Conservation (phyloP, 2,888 invertebrate genomes). For the Thymelicus acteon region DNA sequence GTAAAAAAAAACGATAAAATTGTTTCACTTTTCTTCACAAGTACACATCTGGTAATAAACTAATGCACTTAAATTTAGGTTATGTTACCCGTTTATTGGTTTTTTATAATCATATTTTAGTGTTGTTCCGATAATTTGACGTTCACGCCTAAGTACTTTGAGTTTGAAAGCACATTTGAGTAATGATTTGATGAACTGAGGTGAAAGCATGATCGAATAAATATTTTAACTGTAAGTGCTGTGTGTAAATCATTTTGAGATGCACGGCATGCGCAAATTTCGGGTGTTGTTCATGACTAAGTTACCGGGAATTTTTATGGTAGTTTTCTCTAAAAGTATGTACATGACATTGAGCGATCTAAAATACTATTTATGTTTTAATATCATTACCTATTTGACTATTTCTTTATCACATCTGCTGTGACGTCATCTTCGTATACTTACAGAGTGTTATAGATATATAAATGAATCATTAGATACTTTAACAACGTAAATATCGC, state of each 20-base stretch:
- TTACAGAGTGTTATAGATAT: no score
- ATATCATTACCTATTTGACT: background rate
- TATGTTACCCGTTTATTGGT: slow-evolving; percentile 66
- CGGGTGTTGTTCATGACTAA: slow-evolving; percentile 16
- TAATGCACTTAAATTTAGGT: slow-evolving; percentile 77
- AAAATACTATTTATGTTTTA: background rate
- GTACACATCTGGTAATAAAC: slow-evolving; percentile 70
- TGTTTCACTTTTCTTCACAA: slow-evolving; percentile 48
- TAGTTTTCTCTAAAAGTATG: background rate
- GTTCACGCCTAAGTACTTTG: slow-evolving; percentile 44
- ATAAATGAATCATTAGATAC: no score
- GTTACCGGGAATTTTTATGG: slow-evolving; percentile 15
- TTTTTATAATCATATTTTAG: slow-evolving; percentile 79
- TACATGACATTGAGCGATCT: background rate
- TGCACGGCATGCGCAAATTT: slow-evolving; percentile 28
- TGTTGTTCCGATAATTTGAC: slow-evolving; percentile 61
- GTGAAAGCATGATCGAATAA: slow-evolving; percentile 48
- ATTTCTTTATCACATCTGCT: no score
- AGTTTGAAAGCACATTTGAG: slow-evolving; percentile 51
- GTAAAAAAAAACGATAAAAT: no score
- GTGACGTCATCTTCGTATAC: no score
- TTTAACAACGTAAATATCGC: no score
- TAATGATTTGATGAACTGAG: slow-evolving; percentile 63
- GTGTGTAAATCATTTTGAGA: slow-evolving; percentile 50
- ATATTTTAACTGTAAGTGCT: slow-evolving; percentile 50